These are phyloP conservation scores for Mohoua ochrocephala DNA, from an alignment of 2,113 vertebrate species.

Conservation along the genomic window DNA sequence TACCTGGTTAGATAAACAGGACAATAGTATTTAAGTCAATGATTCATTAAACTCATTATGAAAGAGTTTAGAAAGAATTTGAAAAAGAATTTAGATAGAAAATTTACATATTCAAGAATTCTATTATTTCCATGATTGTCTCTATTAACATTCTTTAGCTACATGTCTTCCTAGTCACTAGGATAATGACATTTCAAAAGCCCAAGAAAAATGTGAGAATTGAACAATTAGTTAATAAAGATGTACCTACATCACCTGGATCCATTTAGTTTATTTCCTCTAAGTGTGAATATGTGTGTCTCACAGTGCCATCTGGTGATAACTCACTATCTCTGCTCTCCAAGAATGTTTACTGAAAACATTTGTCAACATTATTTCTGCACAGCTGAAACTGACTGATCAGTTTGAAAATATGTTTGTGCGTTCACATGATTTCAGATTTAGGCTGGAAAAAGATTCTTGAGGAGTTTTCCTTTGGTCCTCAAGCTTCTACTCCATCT, in stretches of 20 bases:
- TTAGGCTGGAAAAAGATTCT: not conserved
- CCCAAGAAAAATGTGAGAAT: not conserved
- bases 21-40: not conserved
- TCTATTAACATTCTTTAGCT: not conserved
- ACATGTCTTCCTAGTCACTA: not conserved
- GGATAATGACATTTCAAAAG: not conserved
- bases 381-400: not conserved
- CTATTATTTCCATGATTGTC: accelerated
- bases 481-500: not conserved
- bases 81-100: not conserved
- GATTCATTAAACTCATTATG: not conserved
- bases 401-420: not conserved
- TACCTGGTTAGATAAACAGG: not conserved
- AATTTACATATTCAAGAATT: not conserved
- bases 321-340: not conserved
- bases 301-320: slow-evolving; percentile 46
- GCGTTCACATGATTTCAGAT: not conserved
- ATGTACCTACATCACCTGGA: not conserved
- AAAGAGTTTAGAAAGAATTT: not conserved
- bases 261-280: not conserved
- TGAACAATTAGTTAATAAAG: not conserved
- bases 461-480: not conserved
- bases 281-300: not conserved
- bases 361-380: not conserved
- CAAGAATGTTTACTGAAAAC: not conserved